Base-by-base conservation (phyloP, 2,888 invertebrate genomes). In the Campoletis raptor region DNA sequence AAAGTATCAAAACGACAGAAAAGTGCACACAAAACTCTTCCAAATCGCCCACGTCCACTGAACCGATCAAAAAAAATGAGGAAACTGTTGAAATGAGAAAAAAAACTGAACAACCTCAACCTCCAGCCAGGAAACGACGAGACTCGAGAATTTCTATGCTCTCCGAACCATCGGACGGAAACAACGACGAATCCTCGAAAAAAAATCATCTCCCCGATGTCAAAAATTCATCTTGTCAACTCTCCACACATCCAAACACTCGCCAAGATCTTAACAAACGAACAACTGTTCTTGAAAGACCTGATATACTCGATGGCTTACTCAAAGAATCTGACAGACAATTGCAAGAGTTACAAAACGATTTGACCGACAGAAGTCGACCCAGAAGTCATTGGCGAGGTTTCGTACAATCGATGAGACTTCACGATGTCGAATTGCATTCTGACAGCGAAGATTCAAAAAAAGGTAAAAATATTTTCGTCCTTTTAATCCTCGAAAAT, bases 381-480 rank as follows among this genome's bases (percentile, higher is more conserved):
- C 89, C 92, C 6, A 85, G 92, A 42, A 92, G 90, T 64, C 91
- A 92, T 72, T 93, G 93, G 93, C 88, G 92, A 66, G 92, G 92
- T 24, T 92, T 93, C 85, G 92, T 93, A 18, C 93, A 93, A 70
- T 93, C 93, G 0, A 92, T 93, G 91, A 92, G 91, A 61, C 88
- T 93, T 12, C 91, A 92, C 81, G 93, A 93, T 45, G 92, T 90
- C 0, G 93, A 93, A 66, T 89, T 92, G 10, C 92, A 91, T 81
- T 93, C 93, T 6, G 93, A 93, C 73, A 92, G 90, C 88, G 93
- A 93, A 84, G 93, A 93, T 12, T 91, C 92, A 18, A 90, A 90
- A 30, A 93, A 93, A 88, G 93, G 93, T 92, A 81, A 90, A 90
- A 89, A 2, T 21, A 10, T 37, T 54, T 30, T 15, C 30, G 15